A percentile compares a stretch with the other conserved stretches of the same genome.
Conservation (phyloP, 2,113 vertebrate species). For the Micronycteris hirsuta region DNA sequence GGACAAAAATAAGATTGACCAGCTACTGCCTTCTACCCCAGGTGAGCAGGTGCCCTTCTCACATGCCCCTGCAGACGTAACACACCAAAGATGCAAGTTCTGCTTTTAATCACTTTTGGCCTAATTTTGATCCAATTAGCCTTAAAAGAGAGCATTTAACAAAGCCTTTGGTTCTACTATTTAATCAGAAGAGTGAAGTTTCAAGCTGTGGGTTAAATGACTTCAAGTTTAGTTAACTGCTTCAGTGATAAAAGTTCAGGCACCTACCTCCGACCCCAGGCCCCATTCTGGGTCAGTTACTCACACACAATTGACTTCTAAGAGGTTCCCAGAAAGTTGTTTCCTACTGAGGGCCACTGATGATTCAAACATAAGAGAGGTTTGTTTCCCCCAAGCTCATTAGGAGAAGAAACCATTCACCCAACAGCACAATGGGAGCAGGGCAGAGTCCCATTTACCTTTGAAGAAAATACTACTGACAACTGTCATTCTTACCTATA, state of each 20-base stretch:
- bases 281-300: conserved; percentile 34
- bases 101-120: conserved; percentile 47
- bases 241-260: conserved; percentile 57
- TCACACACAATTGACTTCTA: conserved; percentile 64
- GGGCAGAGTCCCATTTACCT: neutral
- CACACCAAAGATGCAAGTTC: neutral
- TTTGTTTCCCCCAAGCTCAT: neutral
- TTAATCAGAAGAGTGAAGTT: conserved; percentile 29
- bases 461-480: neutral
- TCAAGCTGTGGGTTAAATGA: conserved; percentile 36
- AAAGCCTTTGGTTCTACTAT: conserved; percentile 33
- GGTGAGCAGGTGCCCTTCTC: conserved; percentile 32
- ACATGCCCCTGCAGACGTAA: conserved; percentile 21
- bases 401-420: conserved; percentile 24
- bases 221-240: conserved; percentile 50
- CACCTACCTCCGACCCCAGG: conserved; percentile 43
- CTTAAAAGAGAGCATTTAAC: conserved; percentile 56
- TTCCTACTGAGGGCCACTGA: conserved; percentile 45
- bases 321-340: conserved; percentile 52
- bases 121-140: conserved; percentile 54
- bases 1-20: neutral
- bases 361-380: conserved; percentile 49
- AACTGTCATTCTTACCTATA: neutral
- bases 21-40: neutral
- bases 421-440: neutral